Evolutionary conservation across 2,888 invertebrate genomes (phyloP).

Genomic region (Boloria selene): DNA sequence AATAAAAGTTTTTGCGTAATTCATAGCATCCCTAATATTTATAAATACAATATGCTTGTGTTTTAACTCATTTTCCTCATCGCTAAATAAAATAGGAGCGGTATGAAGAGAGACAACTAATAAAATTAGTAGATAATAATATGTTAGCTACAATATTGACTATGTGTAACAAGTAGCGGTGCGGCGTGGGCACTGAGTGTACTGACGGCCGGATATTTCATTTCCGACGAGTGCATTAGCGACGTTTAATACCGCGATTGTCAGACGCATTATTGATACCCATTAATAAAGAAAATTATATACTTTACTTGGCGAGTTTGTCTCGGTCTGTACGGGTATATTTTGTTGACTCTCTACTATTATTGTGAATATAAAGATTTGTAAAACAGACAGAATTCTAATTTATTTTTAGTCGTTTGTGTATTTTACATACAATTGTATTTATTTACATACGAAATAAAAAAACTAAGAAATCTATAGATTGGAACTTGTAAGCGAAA

Average conservation of each 20-base stretch:
- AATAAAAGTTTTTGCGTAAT: background rate
- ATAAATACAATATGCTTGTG: background rate
- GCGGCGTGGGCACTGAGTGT: background rate
- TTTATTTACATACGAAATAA: too few species aligned
- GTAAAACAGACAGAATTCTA: too few species aligned
- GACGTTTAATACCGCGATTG: constrained; percentile 29
- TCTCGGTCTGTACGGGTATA: background rate
- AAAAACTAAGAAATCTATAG: too few species aligned
- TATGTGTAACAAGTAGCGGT: constrained; percentile 7
- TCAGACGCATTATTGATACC: constrained; percentile 23
- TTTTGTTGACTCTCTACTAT: too few species aligned
- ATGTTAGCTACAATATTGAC: background rate
- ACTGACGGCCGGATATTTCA: constrained; percentile 55
- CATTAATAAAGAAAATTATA: constrained; percentile 6
- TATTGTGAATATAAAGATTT: too few species aligned
- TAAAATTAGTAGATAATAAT: background rate
- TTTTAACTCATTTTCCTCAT: constrained; percentile 1
- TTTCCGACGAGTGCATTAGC: constrained; percentile 51
- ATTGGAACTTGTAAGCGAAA: too few species aligned
- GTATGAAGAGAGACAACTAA: background rate
- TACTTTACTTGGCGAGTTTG: background rate
- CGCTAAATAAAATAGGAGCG: background rate
- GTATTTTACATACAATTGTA: too few species aligned
- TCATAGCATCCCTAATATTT: too few species aligned
- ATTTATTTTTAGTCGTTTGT: too few species aligned